Conservation (phyloP, 2,888 invertebrate genomes). For the Cybosia mesomella region DNA sequence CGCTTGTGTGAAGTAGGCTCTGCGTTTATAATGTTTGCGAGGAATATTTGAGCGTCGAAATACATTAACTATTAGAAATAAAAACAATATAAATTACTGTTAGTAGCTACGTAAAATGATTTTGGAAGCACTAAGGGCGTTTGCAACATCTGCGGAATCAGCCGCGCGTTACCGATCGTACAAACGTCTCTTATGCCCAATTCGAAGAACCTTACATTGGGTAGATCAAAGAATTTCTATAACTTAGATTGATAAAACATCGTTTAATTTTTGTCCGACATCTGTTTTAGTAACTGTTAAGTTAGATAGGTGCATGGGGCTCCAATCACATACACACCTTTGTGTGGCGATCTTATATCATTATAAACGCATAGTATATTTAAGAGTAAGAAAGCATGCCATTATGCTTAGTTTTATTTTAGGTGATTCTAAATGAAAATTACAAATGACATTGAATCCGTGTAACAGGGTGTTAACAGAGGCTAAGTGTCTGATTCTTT, state of each 20-base stretch:
- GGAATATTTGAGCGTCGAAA: constrained; percentile 5
- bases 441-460: not conserved
- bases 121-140: not conserved
- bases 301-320: too few species aligned
- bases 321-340: too few species aligned
- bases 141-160: constrained; percentile 4
- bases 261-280: not conserved
- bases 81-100: not conserved
- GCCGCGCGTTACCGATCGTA: not conserved
- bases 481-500: constrained; percentile 10
- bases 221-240: not conserved
- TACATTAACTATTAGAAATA: constrained; percentile 1
- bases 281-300: not conserved
- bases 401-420: not conserved
- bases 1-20: constrained; percentile 22
- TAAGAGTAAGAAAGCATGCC: not conserved
- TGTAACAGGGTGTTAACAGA: not conserved
- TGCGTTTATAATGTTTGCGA: constrained; percentile 8
- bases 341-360: too few species aligned
- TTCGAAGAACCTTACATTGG: not conserved
- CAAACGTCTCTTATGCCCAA: not conserved
- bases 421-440: not conserved
- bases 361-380: too few species aligned
- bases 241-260: not conserved
- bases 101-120: not conserved